Evolutionary conservation across 2,888 invertebrate species (phyloP).

Genomic region (Harpagoxenus sublaevis): DNA sequence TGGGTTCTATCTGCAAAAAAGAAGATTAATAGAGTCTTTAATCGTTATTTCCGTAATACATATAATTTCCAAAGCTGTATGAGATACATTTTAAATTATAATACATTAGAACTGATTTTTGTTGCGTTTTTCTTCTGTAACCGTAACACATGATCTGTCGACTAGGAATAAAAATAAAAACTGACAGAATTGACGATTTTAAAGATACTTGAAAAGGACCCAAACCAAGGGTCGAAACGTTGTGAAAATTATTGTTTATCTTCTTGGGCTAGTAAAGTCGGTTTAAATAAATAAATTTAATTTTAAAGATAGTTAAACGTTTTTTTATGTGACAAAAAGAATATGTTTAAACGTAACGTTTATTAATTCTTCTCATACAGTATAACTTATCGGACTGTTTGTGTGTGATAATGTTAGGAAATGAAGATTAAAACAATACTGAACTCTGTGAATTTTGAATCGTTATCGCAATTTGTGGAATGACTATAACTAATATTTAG

Average conservation of each 20-base stretch:
- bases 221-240: too few species aligned
- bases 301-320: background rate
- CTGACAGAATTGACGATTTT: background rate
- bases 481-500: background rate
- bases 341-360: background rate
- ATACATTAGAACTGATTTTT: background rate
- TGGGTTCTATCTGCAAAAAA: slow-evolving; percentile 61
- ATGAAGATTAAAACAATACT: background rate
- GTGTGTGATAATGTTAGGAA: background rate
- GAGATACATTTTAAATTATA: background rate
- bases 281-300: background rate
- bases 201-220: background rate
- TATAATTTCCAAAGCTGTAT: background rate
- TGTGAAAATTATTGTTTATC: too few species aligned
- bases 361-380: background rate
- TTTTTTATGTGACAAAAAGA: background rate
- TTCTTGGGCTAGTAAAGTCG: too few species aligned
- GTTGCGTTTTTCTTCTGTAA: background rate
- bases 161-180: background rate
- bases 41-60: background rate
- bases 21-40: slow-evolving; percentile 5
- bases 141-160: background rate
- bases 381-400: background rate
- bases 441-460: background rate
- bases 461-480: background rate